Percentiles rank a stretch among this genome's conserved stretches.
These are phyloP conservation scores for Eurytoma adleriae DNA, from an alignment of 2,888 invertebrate genomes.

Conservation along the genomic window DNA sequence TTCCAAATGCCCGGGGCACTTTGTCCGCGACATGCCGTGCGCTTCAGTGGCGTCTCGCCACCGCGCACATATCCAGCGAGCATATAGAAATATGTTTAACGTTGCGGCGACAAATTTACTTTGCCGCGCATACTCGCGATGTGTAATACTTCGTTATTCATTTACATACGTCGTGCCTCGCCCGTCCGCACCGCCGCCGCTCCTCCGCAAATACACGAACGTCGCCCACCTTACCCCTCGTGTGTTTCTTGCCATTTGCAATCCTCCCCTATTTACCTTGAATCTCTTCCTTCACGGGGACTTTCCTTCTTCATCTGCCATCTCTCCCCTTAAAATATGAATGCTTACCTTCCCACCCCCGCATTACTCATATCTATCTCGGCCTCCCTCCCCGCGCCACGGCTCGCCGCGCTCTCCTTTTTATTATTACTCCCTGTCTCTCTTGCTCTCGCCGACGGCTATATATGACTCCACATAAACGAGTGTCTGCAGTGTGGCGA, in stretches of 20 bases:
- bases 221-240: not conserved
- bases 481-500: conserved; percentile 34
- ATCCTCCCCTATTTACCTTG: conserved; percentile 19
- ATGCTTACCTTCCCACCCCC: conserved; percentile 12
- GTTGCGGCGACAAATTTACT: not conserved
- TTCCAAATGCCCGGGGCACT: no score
- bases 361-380: conserved; percentile 7
- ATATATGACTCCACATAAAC: conserved; percentile 19
- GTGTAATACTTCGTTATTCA: conserved; percentile 20
- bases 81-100: conserved; percentile 1
- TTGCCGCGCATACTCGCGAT: not conserved
- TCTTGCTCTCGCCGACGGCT: not conserved
- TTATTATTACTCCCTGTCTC: conserved; percentile 11
- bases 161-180: conserved; percentile 1
- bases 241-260: not conserved
- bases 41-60: no score
- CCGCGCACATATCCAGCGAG: not conserved
- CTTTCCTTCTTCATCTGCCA: conserved; percentile 28
- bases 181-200: no score
- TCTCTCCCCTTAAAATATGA: conserved; percentile 32
- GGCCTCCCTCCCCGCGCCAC: not conserved
- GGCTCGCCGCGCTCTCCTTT: not conserved
- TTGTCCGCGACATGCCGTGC: no score
- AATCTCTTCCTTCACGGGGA: conserved; percentile 13
- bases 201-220: not conserved